Conservation (phyloP, 2,888 invertebrate genomes). For the Myopa testacea region DNA sequence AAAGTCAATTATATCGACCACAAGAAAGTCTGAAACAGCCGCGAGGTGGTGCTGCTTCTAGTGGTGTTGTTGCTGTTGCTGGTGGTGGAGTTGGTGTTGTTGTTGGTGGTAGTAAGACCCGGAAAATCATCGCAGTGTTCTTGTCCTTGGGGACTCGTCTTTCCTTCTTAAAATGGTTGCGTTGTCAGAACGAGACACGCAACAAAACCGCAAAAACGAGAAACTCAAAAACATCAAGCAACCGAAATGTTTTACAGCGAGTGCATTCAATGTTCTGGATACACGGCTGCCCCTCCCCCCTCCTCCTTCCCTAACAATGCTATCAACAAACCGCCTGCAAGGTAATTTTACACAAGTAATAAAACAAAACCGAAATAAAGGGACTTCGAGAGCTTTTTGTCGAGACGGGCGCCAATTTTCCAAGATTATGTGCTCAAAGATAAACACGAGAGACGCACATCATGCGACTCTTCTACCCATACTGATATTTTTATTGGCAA, state of each 20-base stretch:
- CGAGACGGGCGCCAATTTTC: slow-evolving; percentile 27
- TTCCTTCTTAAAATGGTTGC: background rate
- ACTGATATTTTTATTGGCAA: background rate
- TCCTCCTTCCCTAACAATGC: background rate
- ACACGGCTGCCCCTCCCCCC: too few relatives aligned
- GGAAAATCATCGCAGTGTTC: background rate
- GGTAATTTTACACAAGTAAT: slow-evolving; percentile 35
- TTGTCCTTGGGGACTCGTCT: slow-evolving; percentile 2
- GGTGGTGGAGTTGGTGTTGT: background rate
- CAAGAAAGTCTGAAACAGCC: background rate
- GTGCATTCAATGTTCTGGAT: background rate
- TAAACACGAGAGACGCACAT: slow-evolving; percentile 32
- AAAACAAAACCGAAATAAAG: slow-evolving; percentile 21
- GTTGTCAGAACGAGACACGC: background rate
- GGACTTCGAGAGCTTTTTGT: slow-evolving; percentile 4
- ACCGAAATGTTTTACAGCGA: background rate
- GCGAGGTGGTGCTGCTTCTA: slow-evolving; percentile 10
- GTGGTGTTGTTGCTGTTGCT: background rate
- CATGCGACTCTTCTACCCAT: slow-evolving; percentile 14
- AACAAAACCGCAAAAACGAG: background rate
- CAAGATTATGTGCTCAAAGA: slow-evolving; percentile 37
- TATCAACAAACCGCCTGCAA: background rate
- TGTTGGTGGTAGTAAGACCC: background rate
- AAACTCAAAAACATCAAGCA: background rate
- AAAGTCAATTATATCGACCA: slow-evolving; percentile 7